Percentiles rank a stretch among this genome's conserved stretches.
Evolutionary conservation across 2,797 vertebrate species (phyloP).

Genomic region (Hippoglossus hippoglossus): DNA sequence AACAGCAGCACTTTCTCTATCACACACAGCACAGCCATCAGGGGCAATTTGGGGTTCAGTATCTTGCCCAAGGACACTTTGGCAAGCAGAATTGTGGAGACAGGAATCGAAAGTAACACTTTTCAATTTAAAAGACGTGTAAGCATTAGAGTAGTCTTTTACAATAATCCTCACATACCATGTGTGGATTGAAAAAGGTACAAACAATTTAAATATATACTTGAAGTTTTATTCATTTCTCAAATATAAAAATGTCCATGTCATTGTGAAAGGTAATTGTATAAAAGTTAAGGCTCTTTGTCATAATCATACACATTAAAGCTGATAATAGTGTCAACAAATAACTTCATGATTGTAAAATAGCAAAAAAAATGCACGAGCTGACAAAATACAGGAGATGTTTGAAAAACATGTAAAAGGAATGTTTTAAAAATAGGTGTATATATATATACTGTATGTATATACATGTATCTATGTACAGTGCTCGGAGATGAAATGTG

Average conservation of each 20-base stretch:
- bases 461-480: neutral
- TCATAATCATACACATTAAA: constrained; percentile 2
- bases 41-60: too few species aligned
- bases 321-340: neutral
- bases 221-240: constrained; percentile 1
- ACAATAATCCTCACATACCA: too few species aligned
- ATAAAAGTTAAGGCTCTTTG: constrained; percentile 10
- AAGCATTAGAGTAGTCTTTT: neutral
- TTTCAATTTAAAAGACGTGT: neutral
- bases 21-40: too few species aligned
- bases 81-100: too few species aligned
- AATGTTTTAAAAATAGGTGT: neutral
- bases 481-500: neutral
- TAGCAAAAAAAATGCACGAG: neutral
- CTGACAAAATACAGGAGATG: too few species aligned
- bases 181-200: too few species aligned
- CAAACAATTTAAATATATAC: too few species aligned
- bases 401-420: too few species aligned
- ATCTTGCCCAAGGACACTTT: too few species aligned
- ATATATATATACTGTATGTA: neutral
- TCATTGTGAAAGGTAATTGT: neutral
- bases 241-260: neutral
- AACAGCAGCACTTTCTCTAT: too few species aligned
- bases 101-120: too few species aligned
- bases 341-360: neutral